These are phyloP conservation scores for Paratrypauchen microcephalus DNA, from an alignment of 2,797 vertebrate genomes.

Conservation along the genomic window DNA sequence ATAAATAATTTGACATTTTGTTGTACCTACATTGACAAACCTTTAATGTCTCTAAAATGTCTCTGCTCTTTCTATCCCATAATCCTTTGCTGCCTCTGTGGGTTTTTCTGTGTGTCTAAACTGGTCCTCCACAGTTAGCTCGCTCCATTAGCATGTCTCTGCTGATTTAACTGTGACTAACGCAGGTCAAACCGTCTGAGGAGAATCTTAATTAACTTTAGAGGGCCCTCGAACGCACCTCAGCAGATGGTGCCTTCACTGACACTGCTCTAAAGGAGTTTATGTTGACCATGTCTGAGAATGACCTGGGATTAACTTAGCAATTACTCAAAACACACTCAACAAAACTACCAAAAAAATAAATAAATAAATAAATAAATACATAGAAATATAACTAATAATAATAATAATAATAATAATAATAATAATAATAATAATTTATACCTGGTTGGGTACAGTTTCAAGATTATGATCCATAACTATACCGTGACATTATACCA, in stretches of 20 bases:
- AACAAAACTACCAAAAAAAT: no score
- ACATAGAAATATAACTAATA: no score
- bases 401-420: no score
- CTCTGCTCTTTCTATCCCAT: background rate
- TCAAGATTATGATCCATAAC: no score
- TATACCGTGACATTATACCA: no score
- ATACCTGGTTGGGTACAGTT: no score
- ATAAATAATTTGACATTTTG: background rate
- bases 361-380: no score
- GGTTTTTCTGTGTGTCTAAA: slow-evolving; percentile 1
- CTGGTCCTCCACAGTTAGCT: slow-evolving; percentile 10
- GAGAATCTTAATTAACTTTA: slow-evolving; percentile 84
- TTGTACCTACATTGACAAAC: background rate
- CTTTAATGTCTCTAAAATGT: background rate
- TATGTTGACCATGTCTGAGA: slow-evolving; percentile 11
- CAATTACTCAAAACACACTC: no score
- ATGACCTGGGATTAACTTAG: slow-evolving; percentile 7
- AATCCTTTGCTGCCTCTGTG: slow-evolving; percentile 1
- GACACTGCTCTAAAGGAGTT: no score
- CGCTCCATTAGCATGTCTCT: slow-evolving; percentile 58
- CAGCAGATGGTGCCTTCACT: slow-evolving; percentile 65
- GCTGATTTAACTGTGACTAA: slow-evolving; percentile 79
- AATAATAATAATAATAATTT: no score
- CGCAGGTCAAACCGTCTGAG: slow-evolving; percentile 71
- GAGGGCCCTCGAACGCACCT: slow-evolving; percentile 76